Evolutionary conservation across 2,113 vertebrate genomes (phyloP).

Genomic region (Ovibos moschatus): DNA sequence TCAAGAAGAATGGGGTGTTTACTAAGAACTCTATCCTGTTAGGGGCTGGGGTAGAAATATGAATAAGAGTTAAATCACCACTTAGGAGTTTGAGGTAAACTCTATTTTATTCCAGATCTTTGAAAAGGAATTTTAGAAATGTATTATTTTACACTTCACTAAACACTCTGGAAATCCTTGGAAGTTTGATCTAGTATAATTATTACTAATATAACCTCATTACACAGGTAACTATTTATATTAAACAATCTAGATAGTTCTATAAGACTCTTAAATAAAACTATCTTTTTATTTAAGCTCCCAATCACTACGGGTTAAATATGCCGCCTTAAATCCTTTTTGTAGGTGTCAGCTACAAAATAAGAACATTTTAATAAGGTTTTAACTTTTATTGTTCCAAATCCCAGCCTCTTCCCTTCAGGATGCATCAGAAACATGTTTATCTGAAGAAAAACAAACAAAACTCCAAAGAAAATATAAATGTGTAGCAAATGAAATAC

Average conservation of each 20-base stretch:
- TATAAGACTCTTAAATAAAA: constrained; percentile 23
- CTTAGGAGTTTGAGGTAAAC: not conserved
- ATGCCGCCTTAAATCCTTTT: not conserved
- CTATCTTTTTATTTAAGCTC: constrained; percentile 21
- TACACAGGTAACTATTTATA: not conserved
- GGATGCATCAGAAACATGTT: not conserved
- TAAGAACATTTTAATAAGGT: not conserved
- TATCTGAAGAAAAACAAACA: not conserved
- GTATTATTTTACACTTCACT: constrained; percentile 24
- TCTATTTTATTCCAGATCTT: constrained; percentile 26
- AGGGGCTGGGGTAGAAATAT: not conserved
- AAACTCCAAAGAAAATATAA: constrained; percentile 14
- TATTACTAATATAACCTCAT: not conserved
- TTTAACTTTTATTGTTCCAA: constrained; percentile 31
- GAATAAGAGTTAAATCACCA: not conserved
- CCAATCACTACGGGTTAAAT: constrained; percentile 12
- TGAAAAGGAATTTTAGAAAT: constrained; percentile 34
- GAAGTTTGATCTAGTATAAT: not conserved
- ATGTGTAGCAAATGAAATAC: constrained; percentile 16
- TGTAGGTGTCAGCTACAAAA: constrained; percentile 1
- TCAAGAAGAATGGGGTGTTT: not conserved
- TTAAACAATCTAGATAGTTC: not conserved
- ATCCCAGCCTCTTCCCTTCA: not conserved
- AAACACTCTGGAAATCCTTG: not conserved
- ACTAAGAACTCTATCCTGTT: not conserved